phyloP scores from a whole-genome alignment of 2,888 invertebrate species.

The Eilema griseolum region DNA sequence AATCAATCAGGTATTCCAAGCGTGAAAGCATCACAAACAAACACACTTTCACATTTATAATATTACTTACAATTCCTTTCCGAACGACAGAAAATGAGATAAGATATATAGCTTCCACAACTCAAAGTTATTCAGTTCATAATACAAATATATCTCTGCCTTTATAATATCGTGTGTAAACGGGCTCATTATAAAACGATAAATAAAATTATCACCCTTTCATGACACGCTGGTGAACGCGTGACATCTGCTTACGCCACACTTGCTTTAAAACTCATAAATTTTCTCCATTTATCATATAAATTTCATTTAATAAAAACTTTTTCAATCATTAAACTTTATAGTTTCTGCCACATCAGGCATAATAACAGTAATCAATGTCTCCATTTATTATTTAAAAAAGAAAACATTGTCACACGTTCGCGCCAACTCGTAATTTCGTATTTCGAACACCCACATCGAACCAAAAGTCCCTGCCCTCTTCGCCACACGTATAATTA shows the following conservation, averaged over 20 bases:
- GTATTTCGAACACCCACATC: constrained; percentile 85
- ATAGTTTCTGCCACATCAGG: constrained; percentile 59
- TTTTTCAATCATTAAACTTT: constrained; percentile 46
- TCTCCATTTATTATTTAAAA: constrained; percentile 66
- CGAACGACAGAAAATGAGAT: constrained; percentile 4
- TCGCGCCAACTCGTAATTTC: constrained; percentile 82
- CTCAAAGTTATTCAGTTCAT: constrained; percentile 35
- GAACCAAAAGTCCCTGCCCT: constrained; percentile 73
- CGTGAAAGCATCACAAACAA: background rate
- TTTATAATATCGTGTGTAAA: constrained; percentile 67
- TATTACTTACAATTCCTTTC: background rate
- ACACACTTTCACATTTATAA: background rate
- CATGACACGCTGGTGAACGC: constrained; percentile 70
- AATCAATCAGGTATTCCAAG: background rate
- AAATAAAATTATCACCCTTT: constrained; percentile 84
- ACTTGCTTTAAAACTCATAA: constrained; percentile 73
- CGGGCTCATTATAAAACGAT: constrained; percentile 83
- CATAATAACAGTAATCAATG: constrained; percentile 68
- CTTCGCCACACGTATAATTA: constrained; percentile 81
- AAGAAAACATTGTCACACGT: constrained; percentile 77
- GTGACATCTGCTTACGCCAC: constrained; percentile 73
- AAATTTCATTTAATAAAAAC: constrained; percentile 45
- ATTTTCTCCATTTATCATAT: constrained; percentile 72
- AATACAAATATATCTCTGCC: constrained; percentile 50
- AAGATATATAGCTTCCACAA: constrained; percentile 31